A percentile compares a stretch with the other conserved stretches of the same genome.
Evolutionary conservation across 2,113 vertebrate genomes (phyloP).

Genomic region (Caretta caretta): DNA sequence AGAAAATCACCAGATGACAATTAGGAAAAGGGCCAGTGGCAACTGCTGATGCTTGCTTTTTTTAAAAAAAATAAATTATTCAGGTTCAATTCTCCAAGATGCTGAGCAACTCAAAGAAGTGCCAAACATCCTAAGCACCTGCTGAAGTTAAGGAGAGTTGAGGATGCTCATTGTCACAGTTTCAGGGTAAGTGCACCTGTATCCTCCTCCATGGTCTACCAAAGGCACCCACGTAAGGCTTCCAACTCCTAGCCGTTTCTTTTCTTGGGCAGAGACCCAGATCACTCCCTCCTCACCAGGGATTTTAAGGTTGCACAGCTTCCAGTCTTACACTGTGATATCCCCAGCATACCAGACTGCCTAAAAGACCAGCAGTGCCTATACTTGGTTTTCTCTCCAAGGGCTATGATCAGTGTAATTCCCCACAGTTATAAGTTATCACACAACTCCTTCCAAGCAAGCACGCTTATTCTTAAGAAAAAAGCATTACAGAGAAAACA

Average conservation of each 20-base stretch:
- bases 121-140: background rate
- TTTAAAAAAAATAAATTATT: background rate
- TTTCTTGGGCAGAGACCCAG: background rate
- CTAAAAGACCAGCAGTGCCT: background rate
- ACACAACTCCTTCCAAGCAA: background rate
- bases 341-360: background rate
- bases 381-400: background rate
- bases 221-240: background rate
- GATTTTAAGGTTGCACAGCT: background rate
- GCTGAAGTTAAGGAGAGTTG: background rate
- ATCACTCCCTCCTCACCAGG: background rate
- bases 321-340: background rate
- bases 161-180: background rate
- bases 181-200: background rate
- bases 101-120: background rate
- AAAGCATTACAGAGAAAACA: background rate
- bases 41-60: background rate
- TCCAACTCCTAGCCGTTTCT: background rate
- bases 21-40: background rate
- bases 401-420: background rate
- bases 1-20: background rate
- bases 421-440: background rate
- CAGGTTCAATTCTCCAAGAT: background rate
- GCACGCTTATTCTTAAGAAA: background rate
- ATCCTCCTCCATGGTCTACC: background rate